phyloP scores from a whole-genome alignment of 2,113 vertebrate genomes.

The Ariopsis seemanni region DNA sequence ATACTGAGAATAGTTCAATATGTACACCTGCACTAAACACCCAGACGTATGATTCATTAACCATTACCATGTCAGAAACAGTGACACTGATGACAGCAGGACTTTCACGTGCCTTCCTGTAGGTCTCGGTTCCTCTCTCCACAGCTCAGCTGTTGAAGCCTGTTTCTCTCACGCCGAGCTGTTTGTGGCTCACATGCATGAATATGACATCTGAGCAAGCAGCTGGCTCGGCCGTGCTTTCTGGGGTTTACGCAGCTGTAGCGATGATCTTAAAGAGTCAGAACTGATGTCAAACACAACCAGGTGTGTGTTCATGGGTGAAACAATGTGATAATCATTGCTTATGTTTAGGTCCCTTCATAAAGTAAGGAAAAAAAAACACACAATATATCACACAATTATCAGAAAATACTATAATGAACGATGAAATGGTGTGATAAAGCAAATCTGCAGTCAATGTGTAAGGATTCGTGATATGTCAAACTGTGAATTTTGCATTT shows the following conservation, averaged over 20 bases:
- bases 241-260: slow-evolving; percentile 37
- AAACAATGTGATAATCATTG: background rate
- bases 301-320: background rate
- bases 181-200: background rate
- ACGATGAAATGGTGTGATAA: background rate
- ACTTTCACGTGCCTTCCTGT: background rate
- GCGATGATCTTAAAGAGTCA: background rate
- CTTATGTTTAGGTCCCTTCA: background rate
- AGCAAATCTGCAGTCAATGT: background rate
- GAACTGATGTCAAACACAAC: background rate
- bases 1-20: background rate
- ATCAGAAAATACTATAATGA: background rate
- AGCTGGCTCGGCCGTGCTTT: background rate
- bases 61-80: background rate
- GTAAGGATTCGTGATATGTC: background rate
- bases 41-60: background rate
- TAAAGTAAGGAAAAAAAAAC: background rate
- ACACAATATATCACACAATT: background rate
- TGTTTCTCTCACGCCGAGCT: background rate
- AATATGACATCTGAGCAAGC: background rate
- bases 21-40: background rate
- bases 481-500: background rate
- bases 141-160: slow-evolving; percentile 9
- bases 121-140: background rate
- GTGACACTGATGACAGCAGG: background rate